Evolutionary conservation across 2,797 vertebrate species (phyloP).

Genomic region (Mycteria americana): DNA sequence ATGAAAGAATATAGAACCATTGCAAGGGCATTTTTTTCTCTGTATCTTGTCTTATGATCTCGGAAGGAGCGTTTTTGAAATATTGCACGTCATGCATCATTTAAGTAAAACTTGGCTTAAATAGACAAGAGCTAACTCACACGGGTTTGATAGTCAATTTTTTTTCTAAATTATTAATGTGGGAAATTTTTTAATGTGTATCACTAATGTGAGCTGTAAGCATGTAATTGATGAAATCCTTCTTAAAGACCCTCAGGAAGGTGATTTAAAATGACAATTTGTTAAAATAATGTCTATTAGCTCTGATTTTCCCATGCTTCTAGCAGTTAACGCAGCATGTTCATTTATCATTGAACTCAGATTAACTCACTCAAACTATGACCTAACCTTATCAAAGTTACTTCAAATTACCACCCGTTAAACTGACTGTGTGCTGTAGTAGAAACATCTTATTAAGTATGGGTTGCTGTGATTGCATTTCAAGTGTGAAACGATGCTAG

Average conservation of each 20-base stretch:
- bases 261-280: conserved; percentile 69
- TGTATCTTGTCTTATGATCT: not conserved
- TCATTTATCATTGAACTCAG: conserved; percentile 67
- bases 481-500: not conserved
- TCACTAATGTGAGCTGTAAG: conserved; percentile 67
- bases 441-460: conserved; percentile 21
- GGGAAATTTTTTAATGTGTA: conserved; percentile 65
- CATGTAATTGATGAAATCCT: conserved; percentile 69
- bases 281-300: conserved; percentile 72
- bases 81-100: not conserved
- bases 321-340: conserved; percentile 55
- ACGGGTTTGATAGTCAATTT: not conserved
- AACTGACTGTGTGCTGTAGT: conserved; percentile 4
- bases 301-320: conserved; percentile 54
- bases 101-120: conserved; percentile 42
- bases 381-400: conserved; percentile 62
- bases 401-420: conserved; percentile 37
- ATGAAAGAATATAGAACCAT: not conserved
- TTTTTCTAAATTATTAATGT: conserved; percentile 54
- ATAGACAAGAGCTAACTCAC: conserved; percentile 28
- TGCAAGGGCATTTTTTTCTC: not conserved
- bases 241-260: conserved; percentile 63
- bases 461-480: not conserved
- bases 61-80: not conserved
- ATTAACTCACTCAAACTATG: conserved; percentile 61